Evolutionary conservation across 2,888 invertebrate species (phyloP).

Genomic region (Agriotes lineatus): DNA sequence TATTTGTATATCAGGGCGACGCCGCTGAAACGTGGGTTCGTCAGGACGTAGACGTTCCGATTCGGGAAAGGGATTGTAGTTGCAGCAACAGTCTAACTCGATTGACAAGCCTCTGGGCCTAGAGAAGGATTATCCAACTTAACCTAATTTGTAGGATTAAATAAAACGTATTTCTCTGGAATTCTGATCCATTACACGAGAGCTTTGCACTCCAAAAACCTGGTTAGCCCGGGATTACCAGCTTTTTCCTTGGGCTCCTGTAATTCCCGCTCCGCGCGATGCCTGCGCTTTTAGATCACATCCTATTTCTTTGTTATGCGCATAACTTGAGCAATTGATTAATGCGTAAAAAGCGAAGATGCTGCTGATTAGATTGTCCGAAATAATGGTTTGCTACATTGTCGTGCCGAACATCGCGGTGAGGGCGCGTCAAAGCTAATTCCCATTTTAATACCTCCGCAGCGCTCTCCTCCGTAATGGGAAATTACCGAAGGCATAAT

Average conservation of each 20-base stretch:
- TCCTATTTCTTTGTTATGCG: neutral
- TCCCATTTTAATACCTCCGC: slow-evolving; percentile 11
- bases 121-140: slow-evolving; percentile 35
- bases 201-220: slow-evolving; percentile 21
- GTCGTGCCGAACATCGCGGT: slow-evolving; percentile 1
- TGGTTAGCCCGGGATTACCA: slow-evolving; percentile 25
- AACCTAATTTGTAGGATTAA: slow-evolving; percentile 36
- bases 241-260: slow-evolving; percentile 21
- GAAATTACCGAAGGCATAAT: slow-evolving; percentile 14
- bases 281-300: slow-evolving; percentile 2
- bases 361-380: neutral
- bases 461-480: slow-evolving; percentile 1
- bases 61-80: neutral
- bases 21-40: neutral
- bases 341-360: neutral
- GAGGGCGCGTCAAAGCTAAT: slow-evolving; percentile 8
- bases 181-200: slow-evolving; percentile 23
- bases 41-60: too few relatives aligned
- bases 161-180: slow-evolving; percentile 32
- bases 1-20: too few relatives aligned
- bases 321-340: neutral
- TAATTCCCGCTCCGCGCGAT: slow-evolving; percentile 10
- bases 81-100: slow-evolving; percentile 23
- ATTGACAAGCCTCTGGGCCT: slow-evolving; percentile 23
- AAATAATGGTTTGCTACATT: neutral